These are phyloP conservation scores for Formica selysi DNA, from an alignment of 1,140 invertebrate species.

Conservation along the genomic window DNA sequence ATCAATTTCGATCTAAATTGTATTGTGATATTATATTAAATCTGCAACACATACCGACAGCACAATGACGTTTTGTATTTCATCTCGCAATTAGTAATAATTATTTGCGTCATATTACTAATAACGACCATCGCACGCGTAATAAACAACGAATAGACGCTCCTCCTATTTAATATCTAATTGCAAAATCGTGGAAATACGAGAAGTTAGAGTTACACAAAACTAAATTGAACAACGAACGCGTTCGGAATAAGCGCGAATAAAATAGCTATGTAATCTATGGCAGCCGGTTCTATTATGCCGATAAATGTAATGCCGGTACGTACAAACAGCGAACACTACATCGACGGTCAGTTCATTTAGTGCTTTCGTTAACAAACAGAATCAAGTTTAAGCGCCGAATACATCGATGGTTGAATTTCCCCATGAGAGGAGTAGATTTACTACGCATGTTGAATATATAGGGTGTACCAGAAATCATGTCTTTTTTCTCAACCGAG, in stretches of 20 bases:
- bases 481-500: neutral
- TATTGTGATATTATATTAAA: slow-evolving; percentile 60
- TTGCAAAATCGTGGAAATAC: slow-evolving; percentile 68
- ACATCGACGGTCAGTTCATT: slow-evolving; percentile 60
- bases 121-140: slow-evolving; percentile 33
- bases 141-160: slow-evolving; percentile 33
- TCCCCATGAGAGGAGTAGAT: neutral
- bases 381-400: slow-evolving; percentile 39
- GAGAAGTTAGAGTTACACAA: slow-evolving; percentile 61
- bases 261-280: slow-evolving; percentile 62
- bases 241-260: slow-evolving; percentile 56
- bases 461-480: neutral
- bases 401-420: slow-evolving; percentile 38
- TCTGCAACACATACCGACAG: slow-evolving; percentile 24
- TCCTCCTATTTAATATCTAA: slow-evolving; percentile 65
- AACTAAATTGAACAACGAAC: slow-evolving; percentile 61
- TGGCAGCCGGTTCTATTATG: slow-evolving; percentile 42
- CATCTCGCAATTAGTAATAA: slow-evolving; percentile 55
- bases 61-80: slow-evolving; percentile 48
- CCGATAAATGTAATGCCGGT: slow-evolving; percentile 41
- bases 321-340: slow-evolving; percentile 46
- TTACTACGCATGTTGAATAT: neutral
- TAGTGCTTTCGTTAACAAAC: slow-evolving; percentile 61
- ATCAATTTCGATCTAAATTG: slow-evolving; percentile 58
- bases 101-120: slow-evolving; percentile 47